Conservation (phyloP, 2,797 vertebrate species). For the Buphagus erythrorhynchus region DNA sequence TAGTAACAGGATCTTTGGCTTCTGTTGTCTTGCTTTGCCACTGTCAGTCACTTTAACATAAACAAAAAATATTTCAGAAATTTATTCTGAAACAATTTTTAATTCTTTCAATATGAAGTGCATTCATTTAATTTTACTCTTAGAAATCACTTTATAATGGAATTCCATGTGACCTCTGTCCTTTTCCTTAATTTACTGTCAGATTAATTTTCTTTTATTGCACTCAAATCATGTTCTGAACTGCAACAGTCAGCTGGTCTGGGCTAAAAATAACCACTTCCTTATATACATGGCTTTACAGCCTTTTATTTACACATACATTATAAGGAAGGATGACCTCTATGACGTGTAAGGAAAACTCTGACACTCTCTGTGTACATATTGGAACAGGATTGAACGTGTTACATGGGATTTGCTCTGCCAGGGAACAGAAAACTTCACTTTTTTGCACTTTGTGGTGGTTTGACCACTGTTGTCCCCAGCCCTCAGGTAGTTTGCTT, state of each 20-base stretch:
- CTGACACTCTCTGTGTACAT: neutral
- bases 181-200: neutral
- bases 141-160: neutral
- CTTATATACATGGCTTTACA: neutral
- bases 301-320: neutral
- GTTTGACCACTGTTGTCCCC: accelerated
- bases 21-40: neutral
- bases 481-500: neutral
- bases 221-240: neutral
- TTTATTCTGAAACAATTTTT: neutral
- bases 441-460: accelerated
- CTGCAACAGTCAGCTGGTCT: neutral
- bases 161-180: neutral
- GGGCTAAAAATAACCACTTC: neutral
- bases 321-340: neutral
- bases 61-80: neutral
- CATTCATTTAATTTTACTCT: neutral
- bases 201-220: neutral
- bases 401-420: neutral
- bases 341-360: neutral
- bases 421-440: neutral
- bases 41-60: neutral
- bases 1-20: neutral
- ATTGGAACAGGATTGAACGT: accelerated
- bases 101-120: neutral